Evolutionary conservation across 2,888 invertebrate genomes (phyloP).

Genomic region (Ceriagrion tenellum): DNA sequence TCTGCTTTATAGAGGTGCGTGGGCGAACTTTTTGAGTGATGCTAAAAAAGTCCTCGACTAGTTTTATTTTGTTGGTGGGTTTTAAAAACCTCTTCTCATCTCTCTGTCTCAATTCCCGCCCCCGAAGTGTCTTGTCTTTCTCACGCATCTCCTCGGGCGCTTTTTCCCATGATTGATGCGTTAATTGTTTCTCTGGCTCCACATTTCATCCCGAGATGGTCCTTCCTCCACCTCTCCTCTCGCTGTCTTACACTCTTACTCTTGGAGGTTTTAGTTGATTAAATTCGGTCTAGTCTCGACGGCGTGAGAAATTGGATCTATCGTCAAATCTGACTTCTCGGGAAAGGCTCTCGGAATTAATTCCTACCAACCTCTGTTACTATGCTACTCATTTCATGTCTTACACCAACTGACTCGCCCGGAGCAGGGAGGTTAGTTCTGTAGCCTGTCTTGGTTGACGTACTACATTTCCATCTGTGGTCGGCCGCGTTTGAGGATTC

Average conservation of each 20-base stretch:
- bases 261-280: neutral
- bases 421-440: neutral
- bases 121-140: neutral
- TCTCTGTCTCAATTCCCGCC: neutral
- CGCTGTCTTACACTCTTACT: too few species aligned
- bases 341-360: neutral
- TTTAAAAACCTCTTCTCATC: neutral
- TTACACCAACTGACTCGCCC: neutral
- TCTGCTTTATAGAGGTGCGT: neutral
- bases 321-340: slow-evolving; percentile 1
- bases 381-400: neutral
- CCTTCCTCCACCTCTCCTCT: neutral
- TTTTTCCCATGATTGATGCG: slow-evolving; percentile 35
- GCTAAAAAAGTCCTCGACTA: neutral
- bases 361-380: neutral
- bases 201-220: neutral
- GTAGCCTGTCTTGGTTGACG: neutral
- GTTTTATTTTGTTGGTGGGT: neutral
- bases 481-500: neutral
- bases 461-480: neutral
- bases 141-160: neutral
- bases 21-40: neutral
- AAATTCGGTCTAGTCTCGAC: neutral
- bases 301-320: neutral
- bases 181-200: slow-evolving; percentile 29